Conservation (phyloP, 2,797 vertebrate genomes). For the Sebastes minor region DNA sequence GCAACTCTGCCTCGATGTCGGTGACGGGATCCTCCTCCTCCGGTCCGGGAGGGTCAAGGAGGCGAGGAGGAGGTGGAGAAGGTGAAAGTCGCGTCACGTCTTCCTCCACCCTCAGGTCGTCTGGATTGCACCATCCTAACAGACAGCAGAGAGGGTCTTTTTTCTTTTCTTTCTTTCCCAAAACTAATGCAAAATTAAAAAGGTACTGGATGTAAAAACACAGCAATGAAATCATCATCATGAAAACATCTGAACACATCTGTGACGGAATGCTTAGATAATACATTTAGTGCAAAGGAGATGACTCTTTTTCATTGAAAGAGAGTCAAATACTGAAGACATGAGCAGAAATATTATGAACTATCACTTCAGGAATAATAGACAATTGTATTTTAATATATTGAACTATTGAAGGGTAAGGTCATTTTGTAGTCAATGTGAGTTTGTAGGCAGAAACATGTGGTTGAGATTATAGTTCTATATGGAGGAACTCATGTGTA, state of each 20-base stretch:
- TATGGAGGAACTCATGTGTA: no score
- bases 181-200: not conserved
- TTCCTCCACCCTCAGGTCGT: conserved; percentile 49
- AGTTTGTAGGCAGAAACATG: no score
- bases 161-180: not conserved
- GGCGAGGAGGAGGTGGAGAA: conserved; percentile 17
- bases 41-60: not conserved
- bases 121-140: conserved; percentile 70
- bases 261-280: not conserved
- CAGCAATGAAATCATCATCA: no score
- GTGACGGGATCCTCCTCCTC: conserved; percentile 44
- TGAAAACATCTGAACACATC: not conserved
- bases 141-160: not conserved
- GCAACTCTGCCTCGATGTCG: conserved; percentile 65
- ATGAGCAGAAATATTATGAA: no score
- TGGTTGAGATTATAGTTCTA: no score
- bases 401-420: no score
- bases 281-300: not conserved
- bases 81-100: conserved; percentile 9
- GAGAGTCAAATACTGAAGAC: not conserved
- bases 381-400: no score
- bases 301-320: not conserved
- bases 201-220: not conserved
- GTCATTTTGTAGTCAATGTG: no score
- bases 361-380: no score